Evolutionary conservation across 2,113 vertebrate species (phyloP), one percentile per base, ranked within the genome.

Genomic region (Melanostigma gelatinosum): DNA sequence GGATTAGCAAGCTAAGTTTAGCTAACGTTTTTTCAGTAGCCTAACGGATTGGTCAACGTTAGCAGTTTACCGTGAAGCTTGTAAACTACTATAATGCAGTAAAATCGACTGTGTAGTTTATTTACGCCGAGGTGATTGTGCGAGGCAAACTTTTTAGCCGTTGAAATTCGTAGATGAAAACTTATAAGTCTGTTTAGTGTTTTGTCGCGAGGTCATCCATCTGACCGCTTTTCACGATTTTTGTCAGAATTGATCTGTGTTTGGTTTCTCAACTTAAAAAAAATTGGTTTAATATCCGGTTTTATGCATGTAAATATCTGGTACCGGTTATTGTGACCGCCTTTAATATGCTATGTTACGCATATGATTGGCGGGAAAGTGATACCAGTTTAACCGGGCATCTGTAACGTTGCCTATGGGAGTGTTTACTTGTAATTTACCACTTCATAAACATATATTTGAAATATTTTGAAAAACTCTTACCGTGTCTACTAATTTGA

Each of bases 351-450:
- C 75, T 75, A 63, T 44, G 57, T 80, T 72, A 63, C 36, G 4
- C 29, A 46, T 60, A 16, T 66, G 60, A 24, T 88, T 91, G 92
- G 92, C 91, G 92, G 91, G 91, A 92, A 93, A 89, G 72, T 24
- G 34, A 11, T 18, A 22, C 60, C 34, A 60, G 60, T 79, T 50
- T 0, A 55, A 65, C 58, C 83, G 70, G 76, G 38, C 15, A 6
- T 40, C 50, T 18, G 55, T 36, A 62, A 65, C 62, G 44, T 20
- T 69, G 40, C 18, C n/a, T 8, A 0, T 4, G 32, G 16, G 12
- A 5, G 7, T 1, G 34, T 20, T 27, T 1, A 50, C 55, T 61
- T 38, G 9, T 12, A 8, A 15, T 15, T 8, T 20, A 22, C 6
- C 29, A 40, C 8, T 40, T 40, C 0, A 3, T 48, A 6, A 5